phyloP scores from a whole-genome alignment of 1,140 invertebrate genomes.

The Drosophila navojoa region DNA sequence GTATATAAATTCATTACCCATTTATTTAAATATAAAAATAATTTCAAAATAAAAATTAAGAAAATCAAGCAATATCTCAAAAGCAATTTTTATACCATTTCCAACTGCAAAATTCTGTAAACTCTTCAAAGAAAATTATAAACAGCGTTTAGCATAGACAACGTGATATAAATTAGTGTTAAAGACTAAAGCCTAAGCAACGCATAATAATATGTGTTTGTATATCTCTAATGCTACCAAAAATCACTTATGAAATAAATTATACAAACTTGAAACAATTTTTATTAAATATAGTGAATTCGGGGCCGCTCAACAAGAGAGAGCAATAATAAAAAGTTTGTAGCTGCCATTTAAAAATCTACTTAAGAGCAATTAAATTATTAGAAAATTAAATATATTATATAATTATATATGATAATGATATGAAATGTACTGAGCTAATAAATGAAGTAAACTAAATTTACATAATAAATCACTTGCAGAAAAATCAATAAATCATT shows the following conservation, averaged over 20 bases:
- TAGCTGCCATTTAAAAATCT: conserved; percentile 61
- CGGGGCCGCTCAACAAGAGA: conserved; percentile 12
- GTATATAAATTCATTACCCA: no score
- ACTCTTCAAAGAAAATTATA: conserved; percentile 2
- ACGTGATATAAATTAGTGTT: conserved; percentile 65
- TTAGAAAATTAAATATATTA: conserved; percentile 11
- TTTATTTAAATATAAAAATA: no score
- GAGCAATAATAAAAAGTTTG: conserved; percentile 15
- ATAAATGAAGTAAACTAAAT: not conserved
- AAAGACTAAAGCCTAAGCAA: conserved; percentile 48
- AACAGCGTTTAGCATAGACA: conserved; percentile 39
- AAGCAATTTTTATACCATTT: not conserved
- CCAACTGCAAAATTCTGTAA: not conserved
- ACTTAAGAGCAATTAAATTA: conserved; percentile 12
- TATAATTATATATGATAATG: not conserved
- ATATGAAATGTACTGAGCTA: conserved; percentile 47
- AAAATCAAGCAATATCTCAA: not conserved
- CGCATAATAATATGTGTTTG: conserved; percentile 12
- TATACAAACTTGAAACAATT: conserved; percentile 34
- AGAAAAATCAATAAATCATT: not conserved
- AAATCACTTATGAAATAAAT: conserved; percentile 28
- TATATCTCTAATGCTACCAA: conserved; percentile 19
- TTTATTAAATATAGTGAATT: conserved; percentile 25
- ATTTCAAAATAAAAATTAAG: not conserved
- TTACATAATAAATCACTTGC: conserved; percentile 8